Evolutionary conservation across 2,113 vertebrate genomes (phyloP).

Genomic region (Varanus salvator): DNA sequence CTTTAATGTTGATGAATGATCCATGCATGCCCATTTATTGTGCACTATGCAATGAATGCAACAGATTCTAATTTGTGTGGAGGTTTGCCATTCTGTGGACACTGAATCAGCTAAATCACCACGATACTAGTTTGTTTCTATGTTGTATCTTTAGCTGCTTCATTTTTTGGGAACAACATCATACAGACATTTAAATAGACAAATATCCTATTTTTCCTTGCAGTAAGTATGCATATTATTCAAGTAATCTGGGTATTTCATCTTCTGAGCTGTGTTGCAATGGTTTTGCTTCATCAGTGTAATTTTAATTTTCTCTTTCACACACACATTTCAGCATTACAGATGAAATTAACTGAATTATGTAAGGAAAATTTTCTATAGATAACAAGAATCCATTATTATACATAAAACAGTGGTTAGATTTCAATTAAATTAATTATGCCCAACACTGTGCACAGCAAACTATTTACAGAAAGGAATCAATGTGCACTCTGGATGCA

Average conservation of each 20-base stretch:
- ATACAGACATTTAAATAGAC: not conserved
- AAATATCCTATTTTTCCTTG: not conserved
- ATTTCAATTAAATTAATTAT: slow-evolving; percentile 14
- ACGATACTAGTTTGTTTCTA: not conserved
- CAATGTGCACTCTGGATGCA: not conserved
- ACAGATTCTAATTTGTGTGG: not conserved
- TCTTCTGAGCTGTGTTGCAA: not conserved
- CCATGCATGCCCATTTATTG: not conserved
- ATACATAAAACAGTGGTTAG: not conserved
- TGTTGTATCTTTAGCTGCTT: not conserved
- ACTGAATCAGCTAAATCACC: not conserved
- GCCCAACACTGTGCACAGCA: slow-evolving; percentile 5
- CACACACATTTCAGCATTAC: slow-evolving; percentile 16
- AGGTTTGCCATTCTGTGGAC: not conserved
- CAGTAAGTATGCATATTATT: not conserved
- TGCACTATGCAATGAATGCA: not conserved
- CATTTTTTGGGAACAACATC: not conserved
- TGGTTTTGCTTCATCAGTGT: not conserved
- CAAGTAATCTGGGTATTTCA: not conserved
- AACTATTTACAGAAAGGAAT: not conserved
- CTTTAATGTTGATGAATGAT: not conserved
- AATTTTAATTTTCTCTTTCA: not conserved
- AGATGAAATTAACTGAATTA: not conserved
- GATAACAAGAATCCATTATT: slow-evolving; percentile 11
- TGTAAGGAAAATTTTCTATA: not conserved